phyloP scores from a whole-genome alignment of 1,140 invertebrate species.

The Heliconius congener region DNA sequence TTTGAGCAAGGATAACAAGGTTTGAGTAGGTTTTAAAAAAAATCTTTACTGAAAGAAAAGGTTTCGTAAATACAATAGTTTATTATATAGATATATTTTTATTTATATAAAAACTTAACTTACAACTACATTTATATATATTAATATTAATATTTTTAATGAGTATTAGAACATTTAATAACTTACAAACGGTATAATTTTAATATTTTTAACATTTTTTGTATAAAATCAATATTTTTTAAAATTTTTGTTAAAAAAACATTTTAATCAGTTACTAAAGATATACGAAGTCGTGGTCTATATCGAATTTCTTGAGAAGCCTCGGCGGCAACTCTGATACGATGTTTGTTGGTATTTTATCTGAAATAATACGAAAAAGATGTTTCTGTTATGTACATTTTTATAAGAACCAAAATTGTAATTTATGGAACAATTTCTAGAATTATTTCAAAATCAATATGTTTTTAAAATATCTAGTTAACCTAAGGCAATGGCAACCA shows the following conservation, averaged over 20 bases:
- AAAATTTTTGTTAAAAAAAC: background rate
- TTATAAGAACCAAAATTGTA: background rate
- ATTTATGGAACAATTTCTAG: background rate
- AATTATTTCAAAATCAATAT: no score
- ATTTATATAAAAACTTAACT: background rate
- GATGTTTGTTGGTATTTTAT: constrained; percentile 90
- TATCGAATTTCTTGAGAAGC: constrained; percentile 85
- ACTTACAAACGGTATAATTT: constrained; percentile 3
- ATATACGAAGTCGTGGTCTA: constrained; percentile 80
- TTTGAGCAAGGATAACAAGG: no score
- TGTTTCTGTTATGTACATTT: background rate
- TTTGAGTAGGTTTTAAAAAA: background rate
- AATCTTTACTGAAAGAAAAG: background rate
- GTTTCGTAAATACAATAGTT: background rate
- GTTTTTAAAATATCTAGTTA: no score
- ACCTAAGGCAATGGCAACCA: no score
- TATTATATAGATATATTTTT: constrained; percentile 1
- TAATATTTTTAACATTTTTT: background rate
- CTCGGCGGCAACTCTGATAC: constrained; percentile 89
- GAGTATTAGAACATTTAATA: background rate
- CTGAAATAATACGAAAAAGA: constrained; percentile 74
- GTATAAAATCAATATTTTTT: constrained; percentile 4
- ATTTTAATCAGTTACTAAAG: constrained; percentile 39
- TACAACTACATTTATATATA: background rate
- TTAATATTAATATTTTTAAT: constrained; percentile 15